Conservation (phyloP, 2,888 invertebrate species). For the Aricia artaxerxes region DNA sequence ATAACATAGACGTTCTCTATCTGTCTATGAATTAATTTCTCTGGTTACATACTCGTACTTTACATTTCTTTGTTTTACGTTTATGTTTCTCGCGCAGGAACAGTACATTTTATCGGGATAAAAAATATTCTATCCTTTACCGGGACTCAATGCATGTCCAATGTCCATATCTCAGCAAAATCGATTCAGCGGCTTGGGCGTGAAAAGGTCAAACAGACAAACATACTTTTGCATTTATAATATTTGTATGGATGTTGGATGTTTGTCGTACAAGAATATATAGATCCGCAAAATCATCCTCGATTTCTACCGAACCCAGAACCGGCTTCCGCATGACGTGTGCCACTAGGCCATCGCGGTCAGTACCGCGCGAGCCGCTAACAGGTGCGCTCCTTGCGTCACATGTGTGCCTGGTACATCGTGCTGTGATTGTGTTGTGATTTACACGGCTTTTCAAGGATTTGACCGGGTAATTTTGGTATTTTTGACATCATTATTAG, state of each 20-base stretch:
- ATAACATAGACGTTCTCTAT: no score
- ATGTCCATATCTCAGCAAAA: no score
- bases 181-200: no score
- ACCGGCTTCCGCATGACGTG: slow-evolving; percentile 78
- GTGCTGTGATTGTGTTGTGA: slow-evolving; percentile 25
- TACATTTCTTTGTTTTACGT: no score
- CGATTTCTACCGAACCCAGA: slow-evolving; percentile 46
- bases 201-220: no score
- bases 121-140: no score
- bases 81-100: no score
- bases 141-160: no score
- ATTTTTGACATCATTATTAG: neutral
- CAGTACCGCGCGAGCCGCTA: slow-evolving; percentile 46
- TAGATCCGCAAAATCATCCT: slow-evolving; percentile 5
- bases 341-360: slow-evolving; percentile 64
- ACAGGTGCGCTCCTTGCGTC: slow-evolving; percentile 67
- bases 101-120: no score
- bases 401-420: slow-evolving; percentile 28
- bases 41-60: no score
- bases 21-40: no score
- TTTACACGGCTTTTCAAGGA: slow-evolving; percentile 31
- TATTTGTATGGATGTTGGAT: neutral
- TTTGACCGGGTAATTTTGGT: neutral
- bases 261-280: neutral
- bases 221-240: neutral